Evolutionary conservation across 2,888 invertebrate genomes (phyloP).

Genomic region (Ephialtes manifestator): DNA sequence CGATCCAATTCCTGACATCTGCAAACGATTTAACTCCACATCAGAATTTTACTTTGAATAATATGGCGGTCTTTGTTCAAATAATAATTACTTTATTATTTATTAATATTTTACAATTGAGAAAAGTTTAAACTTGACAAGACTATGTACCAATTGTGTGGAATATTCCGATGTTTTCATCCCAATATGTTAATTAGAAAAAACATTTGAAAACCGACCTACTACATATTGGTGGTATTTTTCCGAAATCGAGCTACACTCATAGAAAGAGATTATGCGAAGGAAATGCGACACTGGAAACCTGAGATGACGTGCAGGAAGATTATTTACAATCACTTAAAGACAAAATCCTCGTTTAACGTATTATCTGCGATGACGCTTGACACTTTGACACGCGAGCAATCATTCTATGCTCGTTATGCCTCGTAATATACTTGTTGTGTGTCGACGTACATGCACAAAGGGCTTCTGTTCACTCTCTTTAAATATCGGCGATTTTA

Average conservation of each 20-base stretch:
- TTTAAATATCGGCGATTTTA: constrained; percentile 62
- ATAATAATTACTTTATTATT: no score
- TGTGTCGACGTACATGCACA: not conserved
- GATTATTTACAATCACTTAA: constrained; percentile 52
- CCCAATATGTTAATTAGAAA: no score
- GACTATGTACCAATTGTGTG: no score
- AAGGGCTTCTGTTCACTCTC: constrained; percentile 63
- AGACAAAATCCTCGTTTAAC: constrained; percentile 34
- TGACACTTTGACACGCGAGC: constrained; percentile 58
- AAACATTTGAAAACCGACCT: no score
- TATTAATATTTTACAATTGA: no score
- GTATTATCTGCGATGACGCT: constrained; percentile 57
- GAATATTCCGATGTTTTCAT: no score
- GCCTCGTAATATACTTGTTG: constrained; percentile 45
- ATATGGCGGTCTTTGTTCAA: no score
- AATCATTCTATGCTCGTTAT: constrained; percentile 51
- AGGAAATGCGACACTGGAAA: constrained; percentile 15
- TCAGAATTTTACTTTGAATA: no score
- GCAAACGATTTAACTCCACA: no score
- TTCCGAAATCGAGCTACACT: not conserved
- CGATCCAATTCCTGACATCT: no score
- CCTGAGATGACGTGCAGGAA: constrained; percentile 1
- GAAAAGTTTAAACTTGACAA: no score
- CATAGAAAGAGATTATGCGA: not conserved
- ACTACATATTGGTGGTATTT: not conserved